Base-by-base conservation (phyloP, 2,113 vertebrate species). In the Dipodomys merriami region DNA sequence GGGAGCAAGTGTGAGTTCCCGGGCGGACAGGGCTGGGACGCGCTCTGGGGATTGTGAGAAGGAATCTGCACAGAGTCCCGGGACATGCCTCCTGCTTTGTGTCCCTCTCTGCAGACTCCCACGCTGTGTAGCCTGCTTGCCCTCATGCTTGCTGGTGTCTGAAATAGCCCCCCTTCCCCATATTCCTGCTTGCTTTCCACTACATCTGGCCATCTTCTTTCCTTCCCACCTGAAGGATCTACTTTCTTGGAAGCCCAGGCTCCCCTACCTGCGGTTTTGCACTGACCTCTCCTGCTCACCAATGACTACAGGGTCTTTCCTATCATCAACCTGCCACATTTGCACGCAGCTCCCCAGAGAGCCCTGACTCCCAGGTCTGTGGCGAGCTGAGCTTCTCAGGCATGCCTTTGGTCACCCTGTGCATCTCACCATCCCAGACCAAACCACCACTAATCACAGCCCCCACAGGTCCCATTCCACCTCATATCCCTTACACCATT, bases 21-120 rank as follows among this genome's bases (percentile, higher is more conserved):
- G 5, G 15, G 19, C 7, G 0, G 5, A 10, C 16, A 10, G 57
- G 62, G 2, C 3, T 19, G 20, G 6, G 16, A 3, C 8, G 0
- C n/a, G 62, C 23, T 46, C 35, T 2, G n/a, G 4, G 13, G 27
- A 29, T 23, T 3, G 4, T 27, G 27, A 35, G 23, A 9, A 78
- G 22, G 39, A 44, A 15, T 1, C 0, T 0, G 2, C 3, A 0
- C 6, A 15, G 69, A 76, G 46, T 1, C 12, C 5, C 49, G 0
- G 11, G 6, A 2, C 3, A 7, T 1, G 0, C 16, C 30, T 9
- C 12, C 33, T 2, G 0, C 6, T 16, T 16, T 1, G 2, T 2
- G 8, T 7, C 60, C 18, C 19, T 13, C 49, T 89, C 62, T 76
- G 57, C 19, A 60, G 22, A 7, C 22, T 25, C 83, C 68, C 60